A percentile compares a stretch with the other conserved stretches of the same genome.
phyloP scores from a whole-genome alignment of 2,888 invertebrate species.

The Pyrrhosoma nymphula region DNA sequence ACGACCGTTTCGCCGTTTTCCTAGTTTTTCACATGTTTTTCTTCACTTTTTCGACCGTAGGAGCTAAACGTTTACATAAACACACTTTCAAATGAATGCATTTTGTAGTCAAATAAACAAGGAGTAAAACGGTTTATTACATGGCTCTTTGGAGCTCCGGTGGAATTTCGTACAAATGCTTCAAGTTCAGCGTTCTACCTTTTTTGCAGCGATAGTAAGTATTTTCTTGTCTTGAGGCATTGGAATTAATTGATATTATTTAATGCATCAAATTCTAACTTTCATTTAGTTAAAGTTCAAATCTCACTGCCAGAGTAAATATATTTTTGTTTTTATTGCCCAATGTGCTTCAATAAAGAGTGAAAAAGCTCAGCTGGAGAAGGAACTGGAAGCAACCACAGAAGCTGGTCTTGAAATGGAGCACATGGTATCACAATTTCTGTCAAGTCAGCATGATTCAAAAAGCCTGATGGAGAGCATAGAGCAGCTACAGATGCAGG shows the following conservation, averaged over 20 bases:
- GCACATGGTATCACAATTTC: slow-evolving; percentile 83
- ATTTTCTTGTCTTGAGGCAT: no score
- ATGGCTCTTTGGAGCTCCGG: no score
- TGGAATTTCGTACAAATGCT: no score
- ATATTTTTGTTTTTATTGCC: not conserved
- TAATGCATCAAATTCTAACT: not conserved
- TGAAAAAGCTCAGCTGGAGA: slow-evolving; percentile 79
- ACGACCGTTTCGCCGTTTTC: no score
- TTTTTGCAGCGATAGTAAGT: no score
- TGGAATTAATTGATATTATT: not conserved
- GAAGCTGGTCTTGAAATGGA: slow-evolving; percentile 89
- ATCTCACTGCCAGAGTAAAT: not conserved
- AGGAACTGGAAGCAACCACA: slow-evolving; percentile 89
- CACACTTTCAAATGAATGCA: no score
- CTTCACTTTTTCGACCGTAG: no score
- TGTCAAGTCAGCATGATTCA: slow-evolving; percentile 85
- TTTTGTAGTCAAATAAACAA: no score
- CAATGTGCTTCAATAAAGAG: slow-evolving; percentile 57
- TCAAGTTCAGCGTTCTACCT: no score
- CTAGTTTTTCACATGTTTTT: no score
- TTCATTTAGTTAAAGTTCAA: not conserved
- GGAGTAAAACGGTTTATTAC: no score
- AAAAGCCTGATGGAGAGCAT: slow-evolving; percentile 83
- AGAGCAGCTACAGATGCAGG: slow-evolving; percentile 83
- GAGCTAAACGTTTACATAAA: no score